Evolutionary conservation across 2,888 invertebrate genomes (phyloP).

Genomic region (Caradrina kadenii): DNA sequence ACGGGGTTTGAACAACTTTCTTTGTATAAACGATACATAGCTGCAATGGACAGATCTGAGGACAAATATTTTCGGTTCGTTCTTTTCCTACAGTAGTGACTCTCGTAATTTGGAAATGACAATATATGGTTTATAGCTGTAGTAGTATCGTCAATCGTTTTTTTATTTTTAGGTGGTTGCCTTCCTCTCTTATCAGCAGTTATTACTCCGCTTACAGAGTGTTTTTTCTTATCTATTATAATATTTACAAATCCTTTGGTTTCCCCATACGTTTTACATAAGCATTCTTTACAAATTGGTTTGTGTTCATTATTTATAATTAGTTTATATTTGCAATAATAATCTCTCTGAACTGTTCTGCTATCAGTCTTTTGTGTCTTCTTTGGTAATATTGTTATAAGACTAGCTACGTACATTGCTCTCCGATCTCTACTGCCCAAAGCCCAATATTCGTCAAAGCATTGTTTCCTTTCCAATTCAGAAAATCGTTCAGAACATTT

Average conservation of each 20-base stretch:
- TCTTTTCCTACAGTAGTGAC: constrained; percentile 52
- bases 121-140: constrained; percentile 35
- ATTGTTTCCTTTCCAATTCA: constrained; percentile 34
- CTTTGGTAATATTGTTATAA: constrained; percentile 41
- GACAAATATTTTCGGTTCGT: constrained; percentile 51
- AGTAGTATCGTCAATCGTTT: constrained; percentile 35
- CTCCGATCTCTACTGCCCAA: constrained; percentile 34
- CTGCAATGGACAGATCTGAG: constrained; percentile 48
- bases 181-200: constrained; percentile 38
- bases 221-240: constrained; percentile 6
- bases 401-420: constrained; percentile 34
- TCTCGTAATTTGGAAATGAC: constrained; percentile 49
- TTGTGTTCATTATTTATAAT: constrained; percentile 31
- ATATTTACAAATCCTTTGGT: constrained; percentile 27
- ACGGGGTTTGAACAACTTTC: constrained; percentile 44
- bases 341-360: constrained; percentile 32
- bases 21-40: constrained; percentile 55
- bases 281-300: constrained; percentile 35
- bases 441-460: constrained; percentile 45
- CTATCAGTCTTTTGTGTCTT: constrained; percentile 37
- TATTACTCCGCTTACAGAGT: constrained; percentile 41
- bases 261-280: constrained; percentile 29
- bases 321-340: constrained; percentile 32
- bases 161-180: constrained; percentile 47
- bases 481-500: constrained; percentile 40